Percentiles rank a stretch among this genome's conserved stretches.
phyloP scores from a whole-genome alignment of 2,113 vertebrate species.

The Menura novaehollandiae region DNA sequence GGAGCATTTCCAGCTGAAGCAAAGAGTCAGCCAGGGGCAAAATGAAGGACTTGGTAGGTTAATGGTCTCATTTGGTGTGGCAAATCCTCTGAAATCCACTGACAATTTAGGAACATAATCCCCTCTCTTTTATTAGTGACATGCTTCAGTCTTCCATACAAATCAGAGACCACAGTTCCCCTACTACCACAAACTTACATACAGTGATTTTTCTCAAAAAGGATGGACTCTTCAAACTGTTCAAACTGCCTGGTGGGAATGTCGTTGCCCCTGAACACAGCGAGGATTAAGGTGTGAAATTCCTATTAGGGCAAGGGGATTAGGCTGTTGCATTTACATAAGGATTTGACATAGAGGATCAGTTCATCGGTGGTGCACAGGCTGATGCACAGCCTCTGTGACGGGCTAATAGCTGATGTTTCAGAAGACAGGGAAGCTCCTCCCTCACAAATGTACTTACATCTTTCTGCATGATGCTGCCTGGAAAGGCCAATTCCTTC shows the following conservation, averaged over 20 bases:
- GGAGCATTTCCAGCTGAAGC: neutral
- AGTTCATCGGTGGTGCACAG: neutral
- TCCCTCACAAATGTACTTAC: neutral
- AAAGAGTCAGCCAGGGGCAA: neutral
- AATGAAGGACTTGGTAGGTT: neutral
- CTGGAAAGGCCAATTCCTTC: neutral
- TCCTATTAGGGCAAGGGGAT: constrained; percentile 33
- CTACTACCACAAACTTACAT: neutral
- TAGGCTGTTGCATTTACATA: constrained; percentile 33
- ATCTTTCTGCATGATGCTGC: neutral
- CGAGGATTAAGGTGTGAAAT: constrained; percentile 45
- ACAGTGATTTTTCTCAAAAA: neutral
- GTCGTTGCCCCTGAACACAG: neutral
- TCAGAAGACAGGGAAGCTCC: neutral
- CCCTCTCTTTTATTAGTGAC: neutral
- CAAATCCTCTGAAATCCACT: constrained; percentile 44
- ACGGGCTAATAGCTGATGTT: neutral
- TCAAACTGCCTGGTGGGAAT: neutral
- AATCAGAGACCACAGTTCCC: neutral
- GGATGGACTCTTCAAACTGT: neutral
- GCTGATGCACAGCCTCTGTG: neutral
- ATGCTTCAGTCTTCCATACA: neutral
- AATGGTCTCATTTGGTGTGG: neutral
- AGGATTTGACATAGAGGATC: constrained; percentile 27
- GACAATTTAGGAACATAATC: constrained; percentile 18